phyloP scores from a whole-genome alignment of 2,888 invertebrate species.

The Ormyrus pomaceus region DNA sequence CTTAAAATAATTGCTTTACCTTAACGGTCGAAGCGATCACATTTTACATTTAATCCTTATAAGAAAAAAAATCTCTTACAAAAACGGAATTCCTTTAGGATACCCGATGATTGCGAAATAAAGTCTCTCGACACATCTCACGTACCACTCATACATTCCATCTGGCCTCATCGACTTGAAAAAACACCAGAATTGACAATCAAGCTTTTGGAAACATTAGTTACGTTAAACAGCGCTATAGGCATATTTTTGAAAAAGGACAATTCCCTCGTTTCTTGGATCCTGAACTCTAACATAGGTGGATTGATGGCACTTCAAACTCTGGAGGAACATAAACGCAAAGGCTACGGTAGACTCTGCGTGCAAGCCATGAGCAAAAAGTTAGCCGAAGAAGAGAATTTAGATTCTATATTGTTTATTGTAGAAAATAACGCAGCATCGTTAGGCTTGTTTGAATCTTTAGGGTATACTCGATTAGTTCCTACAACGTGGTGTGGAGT shows the following conservation, averaged over 20 bases:
- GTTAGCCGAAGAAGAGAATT: constrained; percentile 68
- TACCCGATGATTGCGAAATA: constrained; percentile 70
- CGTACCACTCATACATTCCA: constrained; percentile 65
- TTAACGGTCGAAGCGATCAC: too few relatives aligned
- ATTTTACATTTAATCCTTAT: too few relatives aligned
- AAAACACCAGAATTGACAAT: constrained; percentile 61
- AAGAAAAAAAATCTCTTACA: too few relatives aligned
- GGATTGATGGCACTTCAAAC: constrained; percentile 72
- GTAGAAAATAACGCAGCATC: constrained; percentile 64
- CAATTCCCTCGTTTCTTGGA: constrained; percentile 72
- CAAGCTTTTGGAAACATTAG: constrained; percentile 64
- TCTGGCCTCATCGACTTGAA: constrained; percentile 68
- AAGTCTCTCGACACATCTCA: constrained; percentile 65
- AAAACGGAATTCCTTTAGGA: constrained; percentile 57
- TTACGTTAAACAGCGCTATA: constrained; percentile 70
- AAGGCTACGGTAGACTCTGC: constrained; percentile 70
- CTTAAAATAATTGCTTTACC: too few relatives aligned
- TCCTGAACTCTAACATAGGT: constrained; percentile 68
- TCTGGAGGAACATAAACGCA: constrained; percentile 67
- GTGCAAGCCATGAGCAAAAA: constrained; percentile 68
- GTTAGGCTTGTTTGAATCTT: not conserved
- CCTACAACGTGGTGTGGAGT: too few relatives aligned
- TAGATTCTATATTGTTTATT: constrained; percentile 66
- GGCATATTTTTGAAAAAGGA: constrained; percentile 72
- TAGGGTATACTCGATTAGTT: not conserved